Conservation (phyloP, 2,888 invertebrate species). For the Ectemnius cavifrons region DNA sequence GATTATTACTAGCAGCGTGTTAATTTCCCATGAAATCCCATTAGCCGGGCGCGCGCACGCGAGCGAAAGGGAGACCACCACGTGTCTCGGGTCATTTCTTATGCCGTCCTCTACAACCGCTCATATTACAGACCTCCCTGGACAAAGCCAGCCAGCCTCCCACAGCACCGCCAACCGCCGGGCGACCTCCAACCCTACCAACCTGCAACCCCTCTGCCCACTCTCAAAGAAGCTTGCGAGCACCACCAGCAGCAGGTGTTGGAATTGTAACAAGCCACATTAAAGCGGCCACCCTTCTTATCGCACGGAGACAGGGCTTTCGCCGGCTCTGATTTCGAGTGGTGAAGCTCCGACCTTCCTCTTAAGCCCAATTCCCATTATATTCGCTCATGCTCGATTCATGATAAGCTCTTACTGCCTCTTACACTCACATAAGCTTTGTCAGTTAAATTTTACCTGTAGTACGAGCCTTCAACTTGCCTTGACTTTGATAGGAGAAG, state of each 20-base stretch:
- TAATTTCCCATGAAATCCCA: constrained; percentile 47
- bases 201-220: neutral
- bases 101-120: neutral
- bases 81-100: neutral
- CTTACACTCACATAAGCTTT: too few relatives aligned
- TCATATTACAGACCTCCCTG: neutral
- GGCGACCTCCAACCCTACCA: neutral
- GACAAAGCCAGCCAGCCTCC: neutral
- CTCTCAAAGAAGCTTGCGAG: neutral
- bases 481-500: neutral
- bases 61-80: neutral
- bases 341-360: neutral
- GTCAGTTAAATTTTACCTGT: too few relatives aligned
- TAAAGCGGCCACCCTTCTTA: neutral
- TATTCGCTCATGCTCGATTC: too few relatives aligned
- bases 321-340: neutral
- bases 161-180: neutral
- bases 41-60: neutral
- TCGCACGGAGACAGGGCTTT: neutral
- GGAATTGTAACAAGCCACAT: constrained; percentile 2
- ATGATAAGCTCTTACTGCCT: too few relatives aligned
- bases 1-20: constrained; percentile 26
- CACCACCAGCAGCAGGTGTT: neutral
- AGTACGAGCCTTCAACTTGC: too few relatives aligned
- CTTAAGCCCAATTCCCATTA: too few relatives aligned